A percentile compares a stretch with the other conserved stretches of the same genome.
These are phyloP conservation scores for Haemorhous mexicanus DNA, from an alignment of 2,113 vertebrate species.

Conservation along the genomic window DNA sequence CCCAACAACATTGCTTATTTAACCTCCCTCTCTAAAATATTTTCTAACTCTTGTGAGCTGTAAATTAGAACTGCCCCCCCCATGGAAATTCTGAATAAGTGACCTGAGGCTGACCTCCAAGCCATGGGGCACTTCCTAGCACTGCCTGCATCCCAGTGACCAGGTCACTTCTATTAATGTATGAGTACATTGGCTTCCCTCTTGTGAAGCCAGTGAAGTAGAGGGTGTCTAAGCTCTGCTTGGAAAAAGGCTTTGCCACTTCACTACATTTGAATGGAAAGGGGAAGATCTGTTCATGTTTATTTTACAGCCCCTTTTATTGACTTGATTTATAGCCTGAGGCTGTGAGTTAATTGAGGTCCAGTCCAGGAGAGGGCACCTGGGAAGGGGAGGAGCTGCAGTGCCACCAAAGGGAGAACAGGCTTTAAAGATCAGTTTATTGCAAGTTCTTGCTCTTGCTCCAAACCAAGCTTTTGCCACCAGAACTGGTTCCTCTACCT, in stretches of 20 bases:
- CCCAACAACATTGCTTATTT: constrained; percentile 8
- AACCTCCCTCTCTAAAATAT: constrained; percentile 21
- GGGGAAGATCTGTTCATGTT: constrained; percentile 75
- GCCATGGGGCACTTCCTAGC: neutral
- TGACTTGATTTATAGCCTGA: constrained; percentile 82
- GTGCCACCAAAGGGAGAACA: neutral
- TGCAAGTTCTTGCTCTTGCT: neutral
- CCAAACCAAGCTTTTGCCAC: neutral
- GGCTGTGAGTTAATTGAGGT: constrained; percentile 82
- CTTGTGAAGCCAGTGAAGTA: constrained; percentile 72
- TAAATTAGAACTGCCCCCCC: neutral
- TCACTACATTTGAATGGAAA: constrained; percentile 80
- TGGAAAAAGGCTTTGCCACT: constrained; percentile 68
- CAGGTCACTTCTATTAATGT: constrained; percentile 69
- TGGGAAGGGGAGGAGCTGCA: constrained; percentile 40
- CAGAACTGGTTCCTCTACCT: neutral
- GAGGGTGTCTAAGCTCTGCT: constrained; percentile 54
- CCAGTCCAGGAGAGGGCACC: constrained; percentile 71
- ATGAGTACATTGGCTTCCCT: constrained; percentile 33
- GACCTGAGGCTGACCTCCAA: constrained; percentile 70
- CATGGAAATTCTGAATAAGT: neutral
- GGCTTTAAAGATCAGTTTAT: neutral
- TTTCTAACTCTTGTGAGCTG: neutral
- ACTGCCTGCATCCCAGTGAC: constrained; percentile 45
- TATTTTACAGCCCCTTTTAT: constrained; percentile 79